Conservation (phyloP, 2,113 vertebrate species). For the Nesoenas mayeri region DNA sequence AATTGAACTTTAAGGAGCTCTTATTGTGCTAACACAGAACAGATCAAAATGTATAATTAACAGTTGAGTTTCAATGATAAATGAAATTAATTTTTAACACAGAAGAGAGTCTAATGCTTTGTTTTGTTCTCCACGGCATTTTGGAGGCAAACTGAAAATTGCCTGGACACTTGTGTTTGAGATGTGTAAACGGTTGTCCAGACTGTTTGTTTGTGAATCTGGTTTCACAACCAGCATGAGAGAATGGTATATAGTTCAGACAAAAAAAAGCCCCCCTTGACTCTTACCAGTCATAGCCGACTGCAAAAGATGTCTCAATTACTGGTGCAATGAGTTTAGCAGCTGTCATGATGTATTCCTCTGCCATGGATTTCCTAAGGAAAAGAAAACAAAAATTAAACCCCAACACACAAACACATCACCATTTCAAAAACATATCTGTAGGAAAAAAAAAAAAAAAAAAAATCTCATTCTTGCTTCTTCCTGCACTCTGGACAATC, state of each 20-base stretch:
- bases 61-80: neutral
- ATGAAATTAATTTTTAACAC: neutral
- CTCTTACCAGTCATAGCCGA: slow-evolving; percentile 93
- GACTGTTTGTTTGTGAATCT: neutral
- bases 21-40: neutral
- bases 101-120: neutral
- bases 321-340: slow-evolving; percentile 95
- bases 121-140: neutral
- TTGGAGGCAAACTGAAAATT: neutral
- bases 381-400: neutral
- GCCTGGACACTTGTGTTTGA: neutral
- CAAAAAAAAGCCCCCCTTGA: neutral
- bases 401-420: neutral
- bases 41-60: neutral
- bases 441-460: neutral
- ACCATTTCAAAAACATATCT: neutral
- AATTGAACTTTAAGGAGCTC: neutral
- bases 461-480: neutral
- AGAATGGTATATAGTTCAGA: neutral
- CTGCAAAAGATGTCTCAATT: slow-evolving; percentile 90
- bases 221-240: neutral
- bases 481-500: neutral
- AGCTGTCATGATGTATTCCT: slow-evolving; percentile 96
- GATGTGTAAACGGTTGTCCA: neutral
- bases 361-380: slow-evolving; percentile 87